These are phyloP conservation scores for Gymnoscelis rufifasciata DNA, from an alignment of 2,888 invertebrate genomes.

Conservation along the genomic window DNA sequence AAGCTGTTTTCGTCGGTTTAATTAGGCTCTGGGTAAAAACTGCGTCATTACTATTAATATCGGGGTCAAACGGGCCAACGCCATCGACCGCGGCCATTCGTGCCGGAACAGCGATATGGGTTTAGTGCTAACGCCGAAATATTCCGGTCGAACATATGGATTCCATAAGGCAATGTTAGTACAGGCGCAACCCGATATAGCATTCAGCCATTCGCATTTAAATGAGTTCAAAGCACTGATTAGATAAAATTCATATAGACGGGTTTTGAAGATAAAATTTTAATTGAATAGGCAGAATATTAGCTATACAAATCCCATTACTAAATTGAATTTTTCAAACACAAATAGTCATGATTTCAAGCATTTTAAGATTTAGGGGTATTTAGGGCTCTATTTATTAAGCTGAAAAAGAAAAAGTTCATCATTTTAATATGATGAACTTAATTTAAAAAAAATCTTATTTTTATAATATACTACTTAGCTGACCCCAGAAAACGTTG, in stretches of 20 bases:
- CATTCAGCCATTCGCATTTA: conserved; percentile 18
- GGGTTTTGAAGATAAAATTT: conserved; percentile 4
- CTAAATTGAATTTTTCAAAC: too few species aligned
- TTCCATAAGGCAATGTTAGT: conserved; percentile 37
- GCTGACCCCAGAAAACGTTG: too few species aligned
- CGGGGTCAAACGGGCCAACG: conserved; percentile 47
- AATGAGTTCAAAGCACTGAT: conserved; percentile 10
- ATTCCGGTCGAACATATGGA: conserved; percentile 53
- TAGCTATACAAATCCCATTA: too few species aligned
- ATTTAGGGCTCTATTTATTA: too few species aligned
- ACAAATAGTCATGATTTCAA: too few species aligned
- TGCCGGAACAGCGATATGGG: conserved; percentile 26
- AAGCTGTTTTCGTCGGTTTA: conserved; percentile 40
- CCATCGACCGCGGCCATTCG: conserved; percentile 22
- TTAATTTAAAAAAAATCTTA: too few species aligned
- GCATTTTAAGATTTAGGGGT: too few species aligned
- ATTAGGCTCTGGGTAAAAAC: conserved; percentile 47
- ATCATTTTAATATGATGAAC: too few species aligned
- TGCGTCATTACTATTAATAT: conserved; percentile 51
- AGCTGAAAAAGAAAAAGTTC: too few species aligned
- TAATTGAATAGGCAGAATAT: too few species aligned
- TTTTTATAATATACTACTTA: too few species aligned
- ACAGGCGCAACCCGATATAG: conserved; percentile 31
- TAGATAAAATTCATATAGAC: conserved; percentile 10
- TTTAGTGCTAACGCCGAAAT: conserved; percentile 35